Base-by-base conservation (phyloP, 2,113 vertebrate species). In the Leuciscus idus region DNA sequence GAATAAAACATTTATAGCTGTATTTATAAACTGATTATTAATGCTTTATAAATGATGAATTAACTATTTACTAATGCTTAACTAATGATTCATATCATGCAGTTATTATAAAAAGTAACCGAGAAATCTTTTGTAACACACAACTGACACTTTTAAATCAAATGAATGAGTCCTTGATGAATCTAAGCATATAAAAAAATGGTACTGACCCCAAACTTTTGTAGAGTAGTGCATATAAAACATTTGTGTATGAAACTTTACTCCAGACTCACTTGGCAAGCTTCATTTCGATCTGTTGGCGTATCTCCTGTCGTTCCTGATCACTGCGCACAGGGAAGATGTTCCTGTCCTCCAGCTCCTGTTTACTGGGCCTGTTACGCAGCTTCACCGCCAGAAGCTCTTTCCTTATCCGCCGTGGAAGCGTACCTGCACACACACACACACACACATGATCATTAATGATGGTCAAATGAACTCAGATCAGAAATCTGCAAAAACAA, bases 211-310 rank as follows among this genome's bases (percentile, higher is more conserved):
- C 19, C 33, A 12, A 43, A 72, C 33, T 2, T 70, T 70, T 70
- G 8, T 21, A 21, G 3, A 23, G 66, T 39, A 10, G 8, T 23
- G 33, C 36, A 23, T 39, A 39, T 39, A 11, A 23, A 72, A 72
- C 21, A 57, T 21, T 2, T 57, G 3, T 70, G 12, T 10, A 4
- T 70, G 66, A 70, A 70, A 36, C 66, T 9, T 2, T 17, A 17
- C 8, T 19, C 28, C 30, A 70, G 75, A 96, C 98, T 98, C 94
- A 99, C 98, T 98, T 99, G 87, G 97, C 97, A 84, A 99, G 96
- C 90, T 97, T 98, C 94, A 96, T 96, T 89, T 99, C 98, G 2
- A 99, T 99, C 95, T 99, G 98, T 92, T 99, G 98, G 66, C 98
- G 96, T 87, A 98, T 97, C 87, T 98, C 97, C 95, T 97, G 97